Evolutionary conservation across 2,113 vertebrate genomes (phyloP).

Genomic region (Tragelaphus strepsiceros): DNA sequence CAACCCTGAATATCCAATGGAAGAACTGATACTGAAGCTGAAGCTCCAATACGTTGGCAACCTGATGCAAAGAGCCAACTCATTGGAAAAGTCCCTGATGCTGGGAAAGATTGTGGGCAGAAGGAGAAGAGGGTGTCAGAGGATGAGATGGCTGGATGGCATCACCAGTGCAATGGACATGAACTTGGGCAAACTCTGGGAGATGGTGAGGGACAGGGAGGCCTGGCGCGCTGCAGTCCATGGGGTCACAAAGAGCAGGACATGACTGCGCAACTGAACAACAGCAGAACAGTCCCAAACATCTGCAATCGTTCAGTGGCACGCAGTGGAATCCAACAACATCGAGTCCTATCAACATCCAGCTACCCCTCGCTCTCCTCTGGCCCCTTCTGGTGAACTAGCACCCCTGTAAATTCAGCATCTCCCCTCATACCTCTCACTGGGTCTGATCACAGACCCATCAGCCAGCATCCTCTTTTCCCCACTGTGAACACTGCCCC

Average conservation of each 20-base stretch:
- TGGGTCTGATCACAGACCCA: background rate
- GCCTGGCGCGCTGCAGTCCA: background rate
- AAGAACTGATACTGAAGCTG: background rate
- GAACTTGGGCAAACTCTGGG: background rate
- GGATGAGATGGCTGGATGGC: background rate
- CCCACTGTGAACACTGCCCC: background rate
- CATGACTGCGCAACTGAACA: background rate
- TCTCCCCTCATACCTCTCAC: background rate
- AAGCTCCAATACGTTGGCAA: background rate
- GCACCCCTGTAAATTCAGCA: background rate
- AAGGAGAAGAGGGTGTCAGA: background rate
- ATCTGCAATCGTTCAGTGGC: background rate
- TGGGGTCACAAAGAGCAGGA: background rate
- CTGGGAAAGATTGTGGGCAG: background rate
- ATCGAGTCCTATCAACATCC: accelerated
- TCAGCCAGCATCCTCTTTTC: too few species aligned
- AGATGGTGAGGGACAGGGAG: background rate
- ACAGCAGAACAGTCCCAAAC: background rate
- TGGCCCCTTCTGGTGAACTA: background rate
- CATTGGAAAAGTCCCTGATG: background rate
- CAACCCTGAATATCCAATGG: background rate
- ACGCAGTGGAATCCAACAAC: background rate
- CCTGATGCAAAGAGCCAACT: background rate
- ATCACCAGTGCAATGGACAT: background rate
- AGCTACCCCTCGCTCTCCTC: background rate